phyloP scores from a whole-genome alignment of 2,113 vertebrate genomes.

The Sakesphorus luctuosus region DNA sequence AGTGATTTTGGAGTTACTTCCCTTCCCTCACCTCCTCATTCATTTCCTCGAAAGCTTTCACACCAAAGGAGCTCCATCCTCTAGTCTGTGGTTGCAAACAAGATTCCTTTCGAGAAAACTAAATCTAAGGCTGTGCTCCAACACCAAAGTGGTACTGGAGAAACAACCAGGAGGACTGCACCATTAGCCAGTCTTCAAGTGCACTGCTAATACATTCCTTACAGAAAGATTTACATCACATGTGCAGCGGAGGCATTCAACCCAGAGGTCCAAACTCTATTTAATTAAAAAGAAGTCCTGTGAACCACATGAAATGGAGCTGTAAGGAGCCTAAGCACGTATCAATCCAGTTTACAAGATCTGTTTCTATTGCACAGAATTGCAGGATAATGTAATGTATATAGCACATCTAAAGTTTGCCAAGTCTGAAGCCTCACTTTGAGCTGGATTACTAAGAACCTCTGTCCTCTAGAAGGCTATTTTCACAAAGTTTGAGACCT shows the following conservation, averaged over 20 bases:
- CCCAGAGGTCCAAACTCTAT: slow-evolving; percentile 21
- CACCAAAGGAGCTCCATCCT: background rate
- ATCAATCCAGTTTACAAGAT: background rate
- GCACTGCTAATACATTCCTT: background rate
- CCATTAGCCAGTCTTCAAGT: background rate
- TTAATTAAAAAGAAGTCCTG: slow-evolving; percentile 56
- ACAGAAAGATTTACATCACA: background rate
- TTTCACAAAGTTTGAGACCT: background rate
- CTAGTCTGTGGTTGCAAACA: background rate
- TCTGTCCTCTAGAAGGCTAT: background rate
- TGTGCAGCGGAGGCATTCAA: background rate
- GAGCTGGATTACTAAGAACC: background rate
- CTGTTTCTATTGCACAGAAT: background rate
- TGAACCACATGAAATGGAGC: slow-evolving; percentile 44
- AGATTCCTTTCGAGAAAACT: slow-evolving; percentile 4
- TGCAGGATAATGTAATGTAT: background rate
- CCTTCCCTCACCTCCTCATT: background rate
- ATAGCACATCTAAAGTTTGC: background rate
- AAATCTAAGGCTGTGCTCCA: background rate
- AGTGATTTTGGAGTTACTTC: background rate
- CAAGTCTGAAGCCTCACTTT: background rate
- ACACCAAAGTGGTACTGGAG: background rate
- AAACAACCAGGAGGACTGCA: background rate
- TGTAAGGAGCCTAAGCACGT: slow-evolving; percentile 20
- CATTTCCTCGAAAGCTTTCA: slow-evolving; percentile 15